Conservation (phyloP, 2,888 invertebrate genomes). For the Drosophila paracracens region DNA sequence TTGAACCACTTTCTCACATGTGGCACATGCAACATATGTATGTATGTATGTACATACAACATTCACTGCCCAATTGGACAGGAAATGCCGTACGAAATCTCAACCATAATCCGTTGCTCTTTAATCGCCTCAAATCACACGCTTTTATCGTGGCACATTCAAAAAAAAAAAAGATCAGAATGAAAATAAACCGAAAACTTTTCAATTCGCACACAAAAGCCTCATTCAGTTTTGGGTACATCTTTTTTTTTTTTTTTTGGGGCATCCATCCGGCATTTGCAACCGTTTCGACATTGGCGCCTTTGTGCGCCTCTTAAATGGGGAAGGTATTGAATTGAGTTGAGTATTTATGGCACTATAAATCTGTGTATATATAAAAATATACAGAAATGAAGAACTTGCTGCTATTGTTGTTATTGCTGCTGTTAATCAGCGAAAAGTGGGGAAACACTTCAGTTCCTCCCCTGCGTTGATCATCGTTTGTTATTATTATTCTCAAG, state of each 20-base stretch:
- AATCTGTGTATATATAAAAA: neutral
- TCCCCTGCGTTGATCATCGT: constrained; percentile 30
- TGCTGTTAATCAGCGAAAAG: constrained; percentile 31
- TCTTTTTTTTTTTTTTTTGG: constrained; percentile 70
- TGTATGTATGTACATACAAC: neutral
- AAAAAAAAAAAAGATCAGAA: constrained; percentile 27
- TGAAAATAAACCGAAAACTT: constrained; percentile 41
- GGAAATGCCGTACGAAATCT: constrained; percentile 66
- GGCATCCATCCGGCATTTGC: constrained; percentile 59
- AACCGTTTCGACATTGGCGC: constrained; percentile 60
- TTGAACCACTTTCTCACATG: constrained; percentile 35
- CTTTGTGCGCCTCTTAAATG: constrained; percentile 65
- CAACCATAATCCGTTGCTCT: constrained; percentile 69
- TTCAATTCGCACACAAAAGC: constrained; percentile 71
- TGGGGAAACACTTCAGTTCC: constrained; percentile 23
- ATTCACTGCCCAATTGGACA: constrained; percentile 50
- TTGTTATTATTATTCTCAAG: constrained; percentile 14
- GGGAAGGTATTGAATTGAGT: constrained; percentile 43
- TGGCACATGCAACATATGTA: constrained; percentile 4
- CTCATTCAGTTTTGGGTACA: constrained; percentile 52
- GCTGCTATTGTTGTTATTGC: constrained; percentile 31
- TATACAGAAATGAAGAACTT: constrained; percentile 34
- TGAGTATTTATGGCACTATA: constrained; percentile 1
- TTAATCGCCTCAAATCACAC: constrained; percentile 61
- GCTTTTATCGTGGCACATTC: constrained; percentile 68